Percentiles rank a stretch among this genome's conserved stretches.
Evolutionary conservation across 2,113 vertebrate species (phyloP).

Genomic region (Periophthalmus modestus): DNA sequence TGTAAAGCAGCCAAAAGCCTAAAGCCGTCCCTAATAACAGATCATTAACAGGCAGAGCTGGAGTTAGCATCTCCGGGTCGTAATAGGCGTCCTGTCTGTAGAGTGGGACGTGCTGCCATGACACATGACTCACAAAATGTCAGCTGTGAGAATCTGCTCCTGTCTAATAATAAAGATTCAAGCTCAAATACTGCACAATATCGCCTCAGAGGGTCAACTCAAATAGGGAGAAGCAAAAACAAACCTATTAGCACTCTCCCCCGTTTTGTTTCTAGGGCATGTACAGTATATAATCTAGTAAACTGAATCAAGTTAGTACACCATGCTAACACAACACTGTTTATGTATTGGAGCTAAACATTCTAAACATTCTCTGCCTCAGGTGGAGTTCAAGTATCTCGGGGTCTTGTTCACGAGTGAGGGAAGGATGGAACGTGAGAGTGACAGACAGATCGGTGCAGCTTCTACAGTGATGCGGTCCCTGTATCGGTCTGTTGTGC

Average conservation of each 20-base stretch:
- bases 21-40: conserved; percentile 10
- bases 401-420: too few relatives aligned
- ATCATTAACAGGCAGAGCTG: conserved; percentile 21
- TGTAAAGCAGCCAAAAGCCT: background rate
- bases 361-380: too few relatives aligned
- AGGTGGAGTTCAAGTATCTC: too few relatives aligned
- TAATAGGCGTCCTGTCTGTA: conserved; percentile 22
- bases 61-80: conserved; percentile 17
- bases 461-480: too few relatives aligned
- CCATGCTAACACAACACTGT: too few relatives aligned
- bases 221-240: background rate
- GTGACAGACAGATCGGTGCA: too few relatives aligned
- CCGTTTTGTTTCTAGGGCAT: too few relatives aligned
- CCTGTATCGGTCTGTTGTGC: too few relatives aligned
- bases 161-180: conserved; percentile 1
- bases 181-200: conserved; percentile 7
- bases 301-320: too few relatives aligned
- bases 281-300: too few relatives aligned
- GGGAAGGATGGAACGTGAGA: too few relatives aligned
- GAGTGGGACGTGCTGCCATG: conserved; percentile 51
- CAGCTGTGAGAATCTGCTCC: conserved; percentile 47
- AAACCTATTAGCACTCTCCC: background rate
- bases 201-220: background rate
- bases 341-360: too few relatives aligned
- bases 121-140: conserved; percentile 23